These are phyloP conservation scores for Epistrophe grossulariae DNA, from an alignment of 2,888 invertebrate species.

Conservation along the genomic window DNA sequence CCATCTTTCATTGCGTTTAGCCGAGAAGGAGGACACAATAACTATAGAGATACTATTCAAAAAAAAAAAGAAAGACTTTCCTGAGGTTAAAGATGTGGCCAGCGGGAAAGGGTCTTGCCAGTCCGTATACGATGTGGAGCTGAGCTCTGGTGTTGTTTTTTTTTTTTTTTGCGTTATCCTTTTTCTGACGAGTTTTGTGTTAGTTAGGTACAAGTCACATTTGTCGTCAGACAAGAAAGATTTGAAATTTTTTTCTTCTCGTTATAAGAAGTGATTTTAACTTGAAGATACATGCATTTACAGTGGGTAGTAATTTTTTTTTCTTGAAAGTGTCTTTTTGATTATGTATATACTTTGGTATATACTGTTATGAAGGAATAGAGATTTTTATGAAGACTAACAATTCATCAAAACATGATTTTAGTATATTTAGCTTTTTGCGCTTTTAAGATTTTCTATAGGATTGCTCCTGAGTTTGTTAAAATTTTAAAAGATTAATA, in stretches of 20 bases:
- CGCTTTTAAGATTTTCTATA: too few relatives aligned
- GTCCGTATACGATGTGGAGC: slow-evolving; percentile 24
- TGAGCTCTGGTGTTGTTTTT: slow-evolving; percentile 1
- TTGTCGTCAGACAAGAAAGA: slow-evolving; percentile 70
- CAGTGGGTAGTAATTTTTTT: neutral
- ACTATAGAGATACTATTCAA: neutral
- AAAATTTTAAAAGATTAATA: too few relatives aligned
- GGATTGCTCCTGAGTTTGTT: too few relatives aligned
- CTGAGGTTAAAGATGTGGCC: slow-evolving; percentile 40
- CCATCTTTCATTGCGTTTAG: slow-evolving; percentile 68
- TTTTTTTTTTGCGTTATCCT: slow-evolving; percentile 32
- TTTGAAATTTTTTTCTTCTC: slow-evolving; percentile 41
- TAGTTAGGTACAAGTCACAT: slow-evolving; percentile 67
- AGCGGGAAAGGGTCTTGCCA: slow-evolving; percentile 26
- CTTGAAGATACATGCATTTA: slow-evolving; percentile 26
- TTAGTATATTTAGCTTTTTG: too few relatives aligned
- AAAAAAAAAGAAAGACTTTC: slow-evolving; percentile 32
- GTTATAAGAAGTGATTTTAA: slow-evolving; percentile 58
- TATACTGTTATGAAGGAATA: neutral
- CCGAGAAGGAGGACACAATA: slow-evolving; percentile 35
- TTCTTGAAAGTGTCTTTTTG: neutral
- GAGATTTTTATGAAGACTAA: too few relatives aligned
- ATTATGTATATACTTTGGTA: neutral
- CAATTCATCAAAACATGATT: too few relatives aligned
- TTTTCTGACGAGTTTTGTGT: slow-evolving; percentile 41